Evolutionary conservation across 2,888 invertebrate species (phyloP).

Genomic region (Ashinkailepas kermadecensis): DNA sequence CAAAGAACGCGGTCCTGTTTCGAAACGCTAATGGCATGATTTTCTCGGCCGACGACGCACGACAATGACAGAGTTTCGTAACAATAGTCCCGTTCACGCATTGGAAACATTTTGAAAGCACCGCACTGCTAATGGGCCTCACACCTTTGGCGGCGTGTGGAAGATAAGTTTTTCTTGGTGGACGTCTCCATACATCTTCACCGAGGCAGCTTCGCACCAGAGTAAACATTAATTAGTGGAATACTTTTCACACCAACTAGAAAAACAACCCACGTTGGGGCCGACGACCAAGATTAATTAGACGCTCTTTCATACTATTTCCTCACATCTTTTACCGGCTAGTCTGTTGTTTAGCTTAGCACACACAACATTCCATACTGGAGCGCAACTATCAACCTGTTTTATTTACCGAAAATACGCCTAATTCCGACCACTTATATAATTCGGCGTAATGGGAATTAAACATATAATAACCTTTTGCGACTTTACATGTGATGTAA

Average conservation of each 20-base stretch:
- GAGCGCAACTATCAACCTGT: too few species aligned
- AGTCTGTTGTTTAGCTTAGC: too few species aligned
- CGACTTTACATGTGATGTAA: too few species aligned
- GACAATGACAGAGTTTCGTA: constrained; percentile 13
- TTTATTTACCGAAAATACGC: too few species aligned
- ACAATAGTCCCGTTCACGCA: constrained; percentile 7
- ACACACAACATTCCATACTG: too few species aligned
- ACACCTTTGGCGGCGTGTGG: neutral
- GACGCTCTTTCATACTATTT: neutral
- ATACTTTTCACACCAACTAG: neutral
- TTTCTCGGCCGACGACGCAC: neutral
- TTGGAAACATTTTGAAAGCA: constrained; percentile 2
- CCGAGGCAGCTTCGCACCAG: neutral
- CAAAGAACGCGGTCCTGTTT: constrained; percentile 6
- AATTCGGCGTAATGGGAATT: too few species aligned
- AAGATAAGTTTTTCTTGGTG: neutral
- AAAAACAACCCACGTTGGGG: neutral
- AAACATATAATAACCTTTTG: too few species aligned
- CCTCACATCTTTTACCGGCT: too few species aligned
- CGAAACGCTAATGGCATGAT: constrained; percentile 4
- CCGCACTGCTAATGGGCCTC: neutral
- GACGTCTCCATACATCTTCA: too few species aligned
- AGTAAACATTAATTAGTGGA: constrained; percentile 7
- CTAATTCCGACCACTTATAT: too few species aligned
- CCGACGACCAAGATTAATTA: neutral